Conservation (phyloP, 2,888 invertebrate species). For the Harpalus rufipes region DNA sequence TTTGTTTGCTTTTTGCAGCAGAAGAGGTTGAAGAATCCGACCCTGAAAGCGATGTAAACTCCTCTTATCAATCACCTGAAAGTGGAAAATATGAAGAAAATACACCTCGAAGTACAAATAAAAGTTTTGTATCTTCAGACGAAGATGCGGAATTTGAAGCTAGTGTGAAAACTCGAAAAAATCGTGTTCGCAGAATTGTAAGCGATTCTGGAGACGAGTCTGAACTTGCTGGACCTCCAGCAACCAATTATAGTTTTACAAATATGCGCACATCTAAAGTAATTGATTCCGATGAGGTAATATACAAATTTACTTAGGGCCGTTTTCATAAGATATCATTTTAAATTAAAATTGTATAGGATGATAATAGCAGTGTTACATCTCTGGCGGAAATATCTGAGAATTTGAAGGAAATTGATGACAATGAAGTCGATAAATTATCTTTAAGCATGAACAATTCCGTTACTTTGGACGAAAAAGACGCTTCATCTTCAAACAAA, state of each 20-base stretch:
- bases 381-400: slow-evolving; percentile 4
- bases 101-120: background rate
- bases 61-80: slow-evolving; percentile 1
- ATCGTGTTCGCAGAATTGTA: slow-evolving; percentile 17
- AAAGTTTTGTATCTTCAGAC: slow-evolving; percentile 8
- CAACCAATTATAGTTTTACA: slow-evolving; percentile 7
- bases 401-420: slow-evolving; percentile 5
- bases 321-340: too few species aligned
- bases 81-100: background rate
- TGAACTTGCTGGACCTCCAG: slow-evolving; percentile 2
- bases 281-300: slow-evolving; percentile 36
- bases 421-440: background rate
- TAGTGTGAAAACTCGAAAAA: background rate
- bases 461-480: background rate
- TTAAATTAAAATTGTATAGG: too few species aligned
- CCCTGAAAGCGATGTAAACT: background rate
- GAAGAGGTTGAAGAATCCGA: slow-evolving; percentile 28
- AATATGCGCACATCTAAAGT: background rate
- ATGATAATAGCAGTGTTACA: slow-evolving; percentile 14
- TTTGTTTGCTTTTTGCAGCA: background rate
- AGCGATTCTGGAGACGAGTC: slow-evolving; percentile 54
- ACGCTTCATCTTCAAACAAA: background rate
- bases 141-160: slow-evolving; percentile 8
- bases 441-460: background rate
- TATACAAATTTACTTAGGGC: background rate